These are phyloP conservation scores for Halcyon leucocephala DNA, from an alignment of 2,797 vertebrate genomes.

Conservation along the genomic window DNA sequence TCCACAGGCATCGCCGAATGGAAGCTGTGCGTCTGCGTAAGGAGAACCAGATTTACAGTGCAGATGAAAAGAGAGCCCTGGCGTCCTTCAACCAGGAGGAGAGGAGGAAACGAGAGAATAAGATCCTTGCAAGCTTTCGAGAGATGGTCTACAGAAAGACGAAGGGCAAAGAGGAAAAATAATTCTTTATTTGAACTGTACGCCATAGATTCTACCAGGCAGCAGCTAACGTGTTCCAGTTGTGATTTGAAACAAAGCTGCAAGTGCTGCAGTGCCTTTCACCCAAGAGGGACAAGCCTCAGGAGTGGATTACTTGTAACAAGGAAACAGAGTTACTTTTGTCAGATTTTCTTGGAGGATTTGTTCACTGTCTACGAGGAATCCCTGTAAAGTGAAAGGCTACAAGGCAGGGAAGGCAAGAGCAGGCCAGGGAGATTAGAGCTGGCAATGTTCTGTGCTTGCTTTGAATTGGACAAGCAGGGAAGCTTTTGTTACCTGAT, in stretches of 20 bases:
- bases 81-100: constrained; percentile 98
- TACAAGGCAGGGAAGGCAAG: background rate
- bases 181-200: background rate
- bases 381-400: background rate
- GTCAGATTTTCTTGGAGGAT: background rate
- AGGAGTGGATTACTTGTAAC: background rate
- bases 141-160: constrained; percentile 92
- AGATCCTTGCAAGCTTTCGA: constrained; percentile 95
- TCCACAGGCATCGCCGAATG: constrained; percentile 93
- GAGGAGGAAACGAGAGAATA: constrained; percentile 94
- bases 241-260: constrained; percentile 1
- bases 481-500: background rate
- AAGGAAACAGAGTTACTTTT: background rate
- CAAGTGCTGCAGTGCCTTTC: constrained; percentile 58
- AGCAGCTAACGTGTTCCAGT: background rate
- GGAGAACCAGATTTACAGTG: constrained; percentile 99
- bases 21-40: constrained; percentile 98
- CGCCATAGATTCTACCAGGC: background rate
- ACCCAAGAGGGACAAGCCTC: constrained; percentile 24
- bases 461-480: background rate
- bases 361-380: background rate
- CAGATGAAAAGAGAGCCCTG: constrained; percentile 94
- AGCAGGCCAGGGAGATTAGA: background rate
- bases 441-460: accelerated
- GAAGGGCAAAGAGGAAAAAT: constrained; percentile 85